phyloP scores from a whole-genome alignment of 2,888 invertebrate genomes.

The Panzeria rudis region DNA sequence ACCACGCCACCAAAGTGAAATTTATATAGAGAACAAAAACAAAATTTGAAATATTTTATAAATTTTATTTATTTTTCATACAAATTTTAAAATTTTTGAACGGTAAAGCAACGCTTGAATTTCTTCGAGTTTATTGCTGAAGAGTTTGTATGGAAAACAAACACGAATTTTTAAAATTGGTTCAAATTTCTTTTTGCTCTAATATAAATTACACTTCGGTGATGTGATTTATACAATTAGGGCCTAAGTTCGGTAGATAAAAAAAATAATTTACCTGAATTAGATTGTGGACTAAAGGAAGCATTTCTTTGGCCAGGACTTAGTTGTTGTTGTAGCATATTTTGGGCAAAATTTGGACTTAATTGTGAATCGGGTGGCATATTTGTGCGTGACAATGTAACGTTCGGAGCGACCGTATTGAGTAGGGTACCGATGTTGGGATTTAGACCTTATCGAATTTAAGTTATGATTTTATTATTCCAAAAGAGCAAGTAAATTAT shows the following conservation, averaged over 20 bases:
- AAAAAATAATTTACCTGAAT: slow-evolving; percentile 77
- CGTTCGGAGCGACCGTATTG: slow-evolving; percentile 93
- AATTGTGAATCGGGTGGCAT: slow-evolving; percentile 86
- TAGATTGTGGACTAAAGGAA: slow-evolving; percentile 83
- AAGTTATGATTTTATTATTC: not conserved
- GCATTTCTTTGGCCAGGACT: slow-evolving; percentile 83
- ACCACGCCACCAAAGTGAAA: not conserved
- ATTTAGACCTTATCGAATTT: slow-evolving; percentile 79
- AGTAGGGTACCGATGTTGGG: slow-evolving; percentile 92
- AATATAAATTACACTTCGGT: too few relatives aligned
- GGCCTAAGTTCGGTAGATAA: not conserved
- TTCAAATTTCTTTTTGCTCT: too few relatives aligned
- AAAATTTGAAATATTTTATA: too few relatives aligned
- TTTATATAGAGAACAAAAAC: too few relatives aligned
- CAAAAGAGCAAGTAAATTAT: not conserved
- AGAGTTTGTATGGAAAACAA: too few relatives aligned
- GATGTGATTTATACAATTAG: too few relatives aligned
- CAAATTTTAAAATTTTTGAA: too few relatives aligned
- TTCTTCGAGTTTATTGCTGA: too few relatives aligned
- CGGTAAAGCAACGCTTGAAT: too few relatives aligned
- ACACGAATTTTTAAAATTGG: too few relatives aligned
- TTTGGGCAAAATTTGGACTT: slow-evolving; percentile 86
- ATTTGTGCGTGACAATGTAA: slow-evolving; percentile 90
- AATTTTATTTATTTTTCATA: too few relatives aligned
- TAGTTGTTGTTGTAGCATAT: slow-evolving; percentile 83